Percentiles rank a stretch among this genome's conserved stretches.
Conservation (phyloP, 2,888 invertebrate genomes). For the Bimastos eiseni region DNA sequence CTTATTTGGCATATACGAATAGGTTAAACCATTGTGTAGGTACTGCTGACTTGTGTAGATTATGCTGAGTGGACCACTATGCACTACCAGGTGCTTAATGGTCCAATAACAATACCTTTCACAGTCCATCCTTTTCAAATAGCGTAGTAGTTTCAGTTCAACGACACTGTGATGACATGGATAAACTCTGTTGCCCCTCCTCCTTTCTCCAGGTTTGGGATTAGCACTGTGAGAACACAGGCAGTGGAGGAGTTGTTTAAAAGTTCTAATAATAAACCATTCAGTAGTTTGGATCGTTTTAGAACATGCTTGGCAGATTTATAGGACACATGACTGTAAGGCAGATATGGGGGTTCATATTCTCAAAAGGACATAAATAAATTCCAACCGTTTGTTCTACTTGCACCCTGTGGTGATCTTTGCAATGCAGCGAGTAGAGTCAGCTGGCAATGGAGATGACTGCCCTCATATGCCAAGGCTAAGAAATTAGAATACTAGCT, state of each 20-base stretch:
- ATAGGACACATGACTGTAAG: not conserved
- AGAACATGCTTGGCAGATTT: not conserved
- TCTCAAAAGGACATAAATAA: not conserved
- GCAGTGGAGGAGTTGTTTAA: not conserved
- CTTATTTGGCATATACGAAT: not conserved
- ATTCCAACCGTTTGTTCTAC: not conserved
- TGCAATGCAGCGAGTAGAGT: not conserved
- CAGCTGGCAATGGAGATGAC: not conserved
- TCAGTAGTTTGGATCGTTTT: not conserved
- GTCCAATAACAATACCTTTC: not conserved
- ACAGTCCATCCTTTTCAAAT: not conserved
- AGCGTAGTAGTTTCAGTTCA: too few relatives aligned
- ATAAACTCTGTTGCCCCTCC: too few relatives aligned
- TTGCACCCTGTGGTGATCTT: not conserved
- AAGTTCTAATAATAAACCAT: not conserved
- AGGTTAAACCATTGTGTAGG: not conserved
- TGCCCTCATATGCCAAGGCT: not conserved
- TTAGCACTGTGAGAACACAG: not conserved
- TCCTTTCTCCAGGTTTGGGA: too few relatives aligned
- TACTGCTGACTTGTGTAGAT: constrained; percentile 13
- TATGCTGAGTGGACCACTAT: not conserved
- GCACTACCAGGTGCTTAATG: not conserved
- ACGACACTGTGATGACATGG: too few relatives aligned
- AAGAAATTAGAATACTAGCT: not conserved
- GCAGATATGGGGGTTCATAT: not conserved